phyloP scores from a whole-genome alignment of 2,113 vertebrate species.

The Pardalotus punctatus region DNA sequence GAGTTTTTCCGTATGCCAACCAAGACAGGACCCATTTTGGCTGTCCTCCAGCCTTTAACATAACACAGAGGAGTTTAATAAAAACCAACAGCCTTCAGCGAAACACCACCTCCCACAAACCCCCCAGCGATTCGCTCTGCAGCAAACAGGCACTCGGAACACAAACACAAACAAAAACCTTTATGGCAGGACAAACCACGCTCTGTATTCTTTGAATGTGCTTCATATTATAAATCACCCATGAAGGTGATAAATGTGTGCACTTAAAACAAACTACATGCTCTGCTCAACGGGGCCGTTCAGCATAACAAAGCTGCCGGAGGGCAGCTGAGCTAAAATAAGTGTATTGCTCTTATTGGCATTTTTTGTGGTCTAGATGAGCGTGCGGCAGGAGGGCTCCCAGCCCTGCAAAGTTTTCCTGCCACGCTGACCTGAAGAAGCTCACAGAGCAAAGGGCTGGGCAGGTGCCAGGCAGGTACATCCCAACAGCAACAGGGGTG shows the following conservation, averaged over 20 bases:
- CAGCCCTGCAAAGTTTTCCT: background rate
- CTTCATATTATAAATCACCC: background rate
- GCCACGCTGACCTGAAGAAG: accelerated
- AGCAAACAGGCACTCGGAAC: accelerated
- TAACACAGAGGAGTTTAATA: background rate
- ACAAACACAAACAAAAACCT: background rate
- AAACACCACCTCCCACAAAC: background rate
- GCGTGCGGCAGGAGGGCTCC: background rate
- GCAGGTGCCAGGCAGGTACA: background rate
- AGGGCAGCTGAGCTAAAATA: background rate
- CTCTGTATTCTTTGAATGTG: background rate
- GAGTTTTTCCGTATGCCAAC: background rate
- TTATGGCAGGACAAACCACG: background rate
- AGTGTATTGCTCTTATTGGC: background rate
- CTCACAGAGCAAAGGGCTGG: background rate
- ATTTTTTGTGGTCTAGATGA: background rate
- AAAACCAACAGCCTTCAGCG: background rate
- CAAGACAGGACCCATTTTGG: background rate
- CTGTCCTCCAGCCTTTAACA: background rate
- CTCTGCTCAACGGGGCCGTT: background rate
- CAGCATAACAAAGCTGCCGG: background rate
- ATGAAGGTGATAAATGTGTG: slow-evolving; percentile 8
- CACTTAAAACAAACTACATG: background rate
- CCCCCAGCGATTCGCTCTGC: background rate
- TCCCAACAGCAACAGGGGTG: accelerated